These are phyloP conservation scores for Aradophagus sp. DNA, from an alignment of 1,140 invertebrate genomes.

Conservation along the genomic window DNA sequence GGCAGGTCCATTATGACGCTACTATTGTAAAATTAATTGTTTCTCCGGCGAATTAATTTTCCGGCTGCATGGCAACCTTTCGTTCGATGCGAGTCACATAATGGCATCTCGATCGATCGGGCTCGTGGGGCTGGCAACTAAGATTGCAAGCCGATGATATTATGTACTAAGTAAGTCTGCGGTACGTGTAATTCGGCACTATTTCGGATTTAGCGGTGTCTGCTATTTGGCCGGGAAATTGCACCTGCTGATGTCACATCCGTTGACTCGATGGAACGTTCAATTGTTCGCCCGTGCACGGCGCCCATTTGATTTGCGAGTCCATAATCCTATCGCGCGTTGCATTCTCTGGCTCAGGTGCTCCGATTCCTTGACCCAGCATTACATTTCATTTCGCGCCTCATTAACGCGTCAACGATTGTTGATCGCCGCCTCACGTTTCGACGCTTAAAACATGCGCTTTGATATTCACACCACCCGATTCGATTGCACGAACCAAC, in stretches of 20 bases:
- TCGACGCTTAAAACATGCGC: neutral
- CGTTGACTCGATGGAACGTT: slow-evolving; percentile 61
- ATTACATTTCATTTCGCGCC: slow-evolving; percentile 27
- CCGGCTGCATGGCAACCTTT: slow-evolving; percentile 19
- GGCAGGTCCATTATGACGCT: slow-evolving; percentile 39
- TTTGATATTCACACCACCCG: too few species aligned
- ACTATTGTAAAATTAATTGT: slow-evolving; percentile 50
- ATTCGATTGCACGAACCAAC: too few species aligned
- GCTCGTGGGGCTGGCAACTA: slow-evolving; percentile 14
- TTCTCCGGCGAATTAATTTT: slow-evolving; percentile 49
- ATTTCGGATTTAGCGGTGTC: slow-evolving; percentile 71
- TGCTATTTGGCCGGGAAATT: slow-evolving; percentile 72
- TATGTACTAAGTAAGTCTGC: slow-evolving; percentile 66
- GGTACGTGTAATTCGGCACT: slow-evolving; percentile 67
- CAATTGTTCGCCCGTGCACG: slow-evolving; percentile 40
- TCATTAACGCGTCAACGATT: too few species aligned
- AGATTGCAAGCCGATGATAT: slow-evolving; percentile 56
- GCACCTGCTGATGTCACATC: slow-evolving; percentile 72
- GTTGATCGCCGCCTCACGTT: neutral
- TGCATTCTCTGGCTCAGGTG: slow-evolving; percentile 29
- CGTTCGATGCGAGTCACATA: slow-evolving; percentile 30
- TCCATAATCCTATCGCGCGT: slow-evolving; percentile 40
- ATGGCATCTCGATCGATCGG: slow-evolving; percentile 48
- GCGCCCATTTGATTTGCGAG: slow-evolving; percentile 43
- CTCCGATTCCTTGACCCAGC: slow-evolving; percentile 25